phyloP scores from a whole-genome alignment of 2,113 vertebrate genomes.

The Loxodonta africana region DNA sequence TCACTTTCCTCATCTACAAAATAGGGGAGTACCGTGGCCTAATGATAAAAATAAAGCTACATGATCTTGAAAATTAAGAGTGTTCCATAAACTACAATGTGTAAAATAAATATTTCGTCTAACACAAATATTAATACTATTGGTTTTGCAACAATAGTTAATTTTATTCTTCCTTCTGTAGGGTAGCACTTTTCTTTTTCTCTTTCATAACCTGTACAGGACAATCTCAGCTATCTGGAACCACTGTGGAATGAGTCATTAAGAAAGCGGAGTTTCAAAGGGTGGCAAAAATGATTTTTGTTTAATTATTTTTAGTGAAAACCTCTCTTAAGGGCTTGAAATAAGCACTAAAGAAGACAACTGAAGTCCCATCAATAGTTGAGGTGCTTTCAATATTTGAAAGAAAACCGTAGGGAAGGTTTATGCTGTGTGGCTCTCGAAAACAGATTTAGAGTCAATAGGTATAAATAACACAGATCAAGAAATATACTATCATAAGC shows the following conservation, averaged over 20 bases:
- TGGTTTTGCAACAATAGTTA: background rate
- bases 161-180: conserved; percentile 15
- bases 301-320: background rate
- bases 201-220: background rate
- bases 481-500: background rate
- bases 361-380: background rate
- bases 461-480: background rate
- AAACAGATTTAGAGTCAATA: background rate
- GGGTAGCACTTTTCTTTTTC: background rate
- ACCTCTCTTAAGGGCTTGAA: conserved; percentile 1
- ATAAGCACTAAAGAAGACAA: background rate
- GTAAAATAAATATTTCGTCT: background rate
- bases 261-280: background rate
- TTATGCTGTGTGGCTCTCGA: background rate
- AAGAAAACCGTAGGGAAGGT: background rate
- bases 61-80: background rate
- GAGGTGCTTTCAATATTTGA: background rate
- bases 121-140: conserved; percentile 21
- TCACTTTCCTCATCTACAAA: background rate
- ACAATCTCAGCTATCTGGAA: background rate
- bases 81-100: background rate
- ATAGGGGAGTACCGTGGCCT: background rate
- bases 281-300: background rate
- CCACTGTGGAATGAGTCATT: background rate
- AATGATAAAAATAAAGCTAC: background rate